phyloP scores from a whole-genome alignment of 2,888 invertebrate species.

The Sarcophaga subvicina region DNA sequence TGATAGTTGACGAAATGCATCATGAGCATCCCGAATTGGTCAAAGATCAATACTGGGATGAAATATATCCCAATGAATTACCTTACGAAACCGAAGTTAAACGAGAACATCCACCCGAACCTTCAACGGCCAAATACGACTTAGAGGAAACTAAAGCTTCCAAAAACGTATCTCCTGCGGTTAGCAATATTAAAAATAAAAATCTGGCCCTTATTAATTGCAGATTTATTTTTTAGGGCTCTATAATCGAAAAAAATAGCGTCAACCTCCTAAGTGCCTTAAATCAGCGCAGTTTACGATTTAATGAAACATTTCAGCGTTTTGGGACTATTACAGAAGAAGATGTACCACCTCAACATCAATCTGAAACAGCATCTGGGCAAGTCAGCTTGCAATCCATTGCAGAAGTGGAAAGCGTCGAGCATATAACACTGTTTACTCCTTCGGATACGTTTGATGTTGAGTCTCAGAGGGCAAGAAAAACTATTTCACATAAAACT shows the following conservation, averaged over 20 bases:
- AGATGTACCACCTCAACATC: neutral
- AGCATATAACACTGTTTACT: constrained; percentile 49
- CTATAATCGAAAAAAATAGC: no score
- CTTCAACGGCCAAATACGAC: constrained; percentile 68
- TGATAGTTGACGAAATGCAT: constrained; percentile 97
- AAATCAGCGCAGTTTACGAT: constrained; percentile 35
- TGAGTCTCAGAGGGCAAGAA: neutral
- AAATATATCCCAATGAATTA: constrained; percentile 91
- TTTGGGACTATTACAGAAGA: constrained; percentile 20
- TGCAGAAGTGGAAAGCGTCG: constrained; percentile 38
- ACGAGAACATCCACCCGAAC: constrained; percentile 65
- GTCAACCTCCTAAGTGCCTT: constrained; percentile 9
- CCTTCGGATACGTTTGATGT: neutral
- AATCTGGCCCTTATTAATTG: no score
- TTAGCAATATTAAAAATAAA: neutral
- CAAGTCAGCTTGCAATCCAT: constrained; percentile 34
- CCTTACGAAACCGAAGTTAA: constrained; percentile 86
- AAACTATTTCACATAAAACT: neutral
- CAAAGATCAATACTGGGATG: constrained; percentile 95
- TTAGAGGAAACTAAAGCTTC: constrained; percentile 30
- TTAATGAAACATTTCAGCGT: constrained; percentile 47
- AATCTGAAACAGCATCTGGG: neutral
- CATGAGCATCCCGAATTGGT: constrained; percentile 94
- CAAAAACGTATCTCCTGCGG: neutral
- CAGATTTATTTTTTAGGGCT: no score